A percentile compares a stretch with the other conserved stretches of the same genome.
Conservation (phyloP, 2,113 vertebrate genomes). For the Sceloporus tristichus region DNA sequence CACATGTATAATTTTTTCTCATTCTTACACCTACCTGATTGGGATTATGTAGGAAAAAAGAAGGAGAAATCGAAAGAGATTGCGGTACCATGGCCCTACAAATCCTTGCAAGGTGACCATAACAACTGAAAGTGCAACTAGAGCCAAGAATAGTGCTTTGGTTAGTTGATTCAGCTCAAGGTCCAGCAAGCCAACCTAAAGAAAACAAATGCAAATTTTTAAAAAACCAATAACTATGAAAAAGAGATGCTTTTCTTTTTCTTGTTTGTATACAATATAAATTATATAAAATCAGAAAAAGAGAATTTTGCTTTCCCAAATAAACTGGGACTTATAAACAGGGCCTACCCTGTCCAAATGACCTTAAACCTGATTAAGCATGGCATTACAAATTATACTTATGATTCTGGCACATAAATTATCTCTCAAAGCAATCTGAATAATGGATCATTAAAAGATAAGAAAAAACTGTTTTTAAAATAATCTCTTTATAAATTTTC, state of each 20-base stretch:
- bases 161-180: slow-evolving; percentile 95
- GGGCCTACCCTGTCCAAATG: neutral
- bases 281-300: neutral
- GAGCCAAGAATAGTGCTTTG: slow-evolving; percentile 95
- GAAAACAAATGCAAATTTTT: slow-evolving; percentile 15
- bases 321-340: neutral
- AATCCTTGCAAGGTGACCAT: slow-evolving; percentile 98
- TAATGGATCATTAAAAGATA: neutral
- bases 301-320: neutral
- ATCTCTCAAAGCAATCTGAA: too few relatives aligned
- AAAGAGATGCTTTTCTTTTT: neutral
- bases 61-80: slow-evolving; percentile 94
- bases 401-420: neutral
- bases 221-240: neutral
- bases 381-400: neutral
- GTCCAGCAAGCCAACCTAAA: slow-evolving; percentile 94
- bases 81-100: slow-evolving; percentile 93
- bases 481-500: neutral
- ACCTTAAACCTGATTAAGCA: neutral
- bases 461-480: neutral
- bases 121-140: slow-evolving; percentile 90
- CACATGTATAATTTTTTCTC: slow-evolving; percentile 52
- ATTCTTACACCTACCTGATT: slow-evolving; percentile 87
- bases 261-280: neutral
- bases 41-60: slow-evolving; percentile 99